These are phyloP conservation scores for Gonatopus flavifemur DNA, from an alignment of 1,140 invertebrate genomes.

Conservation along the genomic window DNA sequence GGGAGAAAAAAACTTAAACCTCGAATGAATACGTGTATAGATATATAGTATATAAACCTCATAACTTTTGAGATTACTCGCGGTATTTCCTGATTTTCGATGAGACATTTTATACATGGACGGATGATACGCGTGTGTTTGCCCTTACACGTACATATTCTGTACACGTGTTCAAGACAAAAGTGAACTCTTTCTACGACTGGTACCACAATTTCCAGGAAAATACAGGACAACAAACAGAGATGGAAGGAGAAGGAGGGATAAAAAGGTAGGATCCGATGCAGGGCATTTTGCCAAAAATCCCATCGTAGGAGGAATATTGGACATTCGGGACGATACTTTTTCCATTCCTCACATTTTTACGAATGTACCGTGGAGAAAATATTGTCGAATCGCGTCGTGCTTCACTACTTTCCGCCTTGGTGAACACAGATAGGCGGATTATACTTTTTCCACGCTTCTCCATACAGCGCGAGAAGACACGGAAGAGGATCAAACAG, in stretches of 20 bases:
- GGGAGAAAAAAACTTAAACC: too few relatives aligned
- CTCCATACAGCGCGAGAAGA: too few relatives aligned
- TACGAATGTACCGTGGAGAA: neutral
- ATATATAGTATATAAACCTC: too few relatives aligned
- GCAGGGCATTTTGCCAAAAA: slow-evolving; percentile 21
- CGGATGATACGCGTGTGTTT: too few relatives aligned
- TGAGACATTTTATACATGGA: too few relatives aligned
- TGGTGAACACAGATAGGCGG: neutral
- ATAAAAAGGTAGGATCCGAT: neutral
- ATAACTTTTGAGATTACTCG: too few relatives aligned
- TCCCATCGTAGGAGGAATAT: slow-evolving; percentile 19
- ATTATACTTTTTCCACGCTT: slow-evolving; percentile 4
- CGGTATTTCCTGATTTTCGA: too few relatives aligned
- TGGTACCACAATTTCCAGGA: too few relatives aligned
- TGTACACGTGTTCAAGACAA: slow-evolving; percentile 2
- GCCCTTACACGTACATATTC: too few relatives aligned
- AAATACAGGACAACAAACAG: slow-evolving; percentile 14
- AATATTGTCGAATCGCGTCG: neutral
- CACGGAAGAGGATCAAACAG: too few relatives aligned
- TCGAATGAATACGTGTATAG: too few relatives aligned
- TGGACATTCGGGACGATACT: slow-evolving; percentile 7
- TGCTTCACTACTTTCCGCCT: too few relatives aligned
- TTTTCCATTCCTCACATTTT: neutral
- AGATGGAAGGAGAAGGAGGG: neutral
- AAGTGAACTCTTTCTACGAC: neutral